Evolutionary conservation across 2,113 vertebrate genomes (phyloP).

Genomic region (Sinocyclocheilus grahami): DNA sequence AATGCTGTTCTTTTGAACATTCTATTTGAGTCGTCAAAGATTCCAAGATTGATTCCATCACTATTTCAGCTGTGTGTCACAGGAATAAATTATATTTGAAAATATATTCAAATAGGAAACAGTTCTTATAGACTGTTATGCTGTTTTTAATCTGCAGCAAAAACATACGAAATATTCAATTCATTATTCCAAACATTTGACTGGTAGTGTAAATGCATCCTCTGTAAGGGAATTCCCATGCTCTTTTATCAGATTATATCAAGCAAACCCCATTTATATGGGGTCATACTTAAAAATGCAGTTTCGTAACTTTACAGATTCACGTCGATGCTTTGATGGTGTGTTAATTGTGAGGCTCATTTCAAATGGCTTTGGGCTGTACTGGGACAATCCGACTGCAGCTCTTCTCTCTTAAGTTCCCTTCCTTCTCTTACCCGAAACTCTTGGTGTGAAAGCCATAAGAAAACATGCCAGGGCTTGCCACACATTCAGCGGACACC

Average conservation of each 20-base stretch:
- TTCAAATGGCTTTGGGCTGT: background rate
- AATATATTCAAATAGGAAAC: background rate
- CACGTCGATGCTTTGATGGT: background rate
- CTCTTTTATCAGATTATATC: background rate
- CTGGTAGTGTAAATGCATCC: background rate
- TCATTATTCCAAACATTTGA: background rate
- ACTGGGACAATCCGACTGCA: background rate
- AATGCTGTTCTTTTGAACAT: background rate
- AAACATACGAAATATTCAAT: background rate
- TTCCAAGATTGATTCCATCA: too few species aligned
- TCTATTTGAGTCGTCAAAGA: background rate
- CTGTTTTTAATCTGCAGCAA: background rate
- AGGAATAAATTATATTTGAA: background rate
- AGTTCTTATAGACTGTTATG: background rate
- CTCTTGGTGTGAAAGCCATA: conserved; percentile 1
- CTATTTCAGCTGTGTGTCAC: background rate
- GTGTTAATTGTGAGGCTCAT: background rate
- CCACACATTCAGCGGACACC: conserved; percentile 42
- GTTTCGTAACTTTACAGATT: background rate
- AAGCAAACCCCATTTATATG: background rate
- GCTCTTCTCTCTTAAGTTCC: background rate
- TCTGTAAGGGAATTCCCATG: background rate
- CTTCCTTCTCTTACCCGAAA: conserved; percentile 24
- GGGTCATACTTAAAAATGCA: background rate
- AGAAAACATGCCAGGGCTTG: conserved; percentile 58